phyloP scores from a whole-genome alignment of 1,140 invertebrate genomes.

The Drosophila neocordata region DNA sequence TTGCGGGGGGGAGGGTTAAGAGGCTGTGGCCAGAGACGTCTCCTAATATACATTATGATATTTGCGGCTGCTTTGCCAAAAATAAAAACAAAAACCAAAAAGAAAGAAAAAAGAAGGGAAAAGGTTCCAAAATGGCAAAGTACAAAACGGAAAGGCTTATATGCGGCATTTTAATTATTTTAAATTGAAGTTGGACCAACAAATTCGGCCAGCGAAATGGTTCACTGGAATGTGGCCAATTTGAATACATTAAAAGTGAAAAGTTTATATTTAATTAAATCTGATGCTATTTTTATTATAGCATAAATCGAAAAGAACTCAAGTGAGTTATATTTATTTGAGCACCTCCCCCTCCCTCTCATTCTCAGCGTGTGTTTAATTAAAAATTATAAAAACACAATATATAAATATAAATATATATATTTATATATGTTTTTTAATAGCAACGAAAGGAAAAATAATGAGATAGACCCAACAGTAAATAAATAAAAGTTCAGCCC shows the following conservation, averaged over 20 bases:
- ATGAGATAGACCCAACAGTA: constrained; percentile 24
- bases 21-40: background rate
- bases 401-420: background rate
- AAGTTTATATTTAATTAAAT: constrained; percentile 11
- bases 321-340: constrained; percentile 1
- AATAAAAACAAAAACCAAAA: background rate
- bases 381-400: constrained; percentile 4
- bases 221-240: constrained; percentile 37
- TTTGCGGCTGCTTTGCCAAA: constrained; percentile 41
- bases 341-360: too few relatives aligned
- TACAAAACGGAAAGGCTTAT: constrained; percentile 42
- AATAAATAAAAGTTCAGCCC: constrained; percentile 42
- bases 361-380: background rate
- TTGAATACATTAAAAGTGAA: constrained; percentile 4
- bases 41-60: constrained; percentile 40
- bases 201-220: constrained; percentile 4
- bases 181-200: constrained; percentile 41
- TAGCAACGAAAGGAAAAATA: constrained; percentile 18
- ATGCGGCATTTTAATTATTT: constrained; percentile 72
- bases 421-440: background rate
- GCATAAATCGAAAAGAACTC: constrained; percentile 8
- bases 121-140: constrained; percentile 30
- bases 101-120: constrained; percentile 23
- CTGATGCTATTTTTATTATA: constrained; percentile 19
- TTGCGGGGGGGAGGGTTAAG: background rate